These are phyloP conservation scores for Bugula neritina DNA, from an alignment of 2,888 invertebrate genomes.

Conservation along the genomic window DNA sequence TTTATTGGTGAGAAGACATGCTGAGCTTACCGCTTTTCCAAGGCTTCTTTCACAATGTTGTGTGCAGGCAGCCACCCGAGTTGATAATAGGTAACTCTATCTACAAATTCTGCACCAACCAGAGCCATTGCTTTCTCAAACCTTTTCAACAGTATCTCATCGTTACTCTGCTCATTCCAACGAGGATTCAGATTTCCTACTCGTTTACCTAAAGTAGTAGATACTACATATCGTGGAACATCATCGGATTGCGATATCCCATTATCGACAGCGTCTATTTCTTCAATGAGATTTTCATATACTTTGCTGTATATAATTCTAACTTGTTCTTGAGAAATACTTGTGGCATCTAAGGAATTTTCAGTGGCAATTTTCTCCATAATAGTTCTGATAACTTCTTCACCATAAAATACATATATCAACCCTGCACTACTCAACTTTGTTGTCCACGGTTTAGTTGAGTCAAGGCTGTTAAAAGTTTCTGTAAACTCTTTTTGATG, in stretches of 20 bases:
- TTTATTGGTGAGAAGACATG: too few relatives aligned
- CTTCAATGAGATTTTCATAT: constrained; percentile 81
- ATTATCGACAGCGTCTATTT: constrained; percentile 94
- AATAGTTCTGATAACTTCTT: constrained; percentile 58
- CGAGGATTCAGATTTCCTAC: constrained; percentile 73
- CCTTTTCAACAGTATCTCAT: constrained; percentile 54
- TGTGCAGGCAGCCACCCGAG: constrained; percentile 82
- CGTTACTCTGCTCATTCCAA: constrained; percentile 64
- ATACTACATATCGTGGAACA: constrained; percentile 63
- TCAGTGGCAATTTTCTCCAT: constrained; percentile 9
- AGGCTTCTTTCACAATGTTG: constrained; percentile 66
- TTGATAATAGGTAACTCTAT: constrained; percentile 61
- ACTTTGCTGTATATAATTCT: constrained; percentile 58
- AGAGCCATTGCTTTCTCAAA: constrained; percentile 73
- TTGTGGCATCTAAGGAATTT: not conserved
- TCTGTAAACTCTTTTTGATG: constrained; percentile 66
- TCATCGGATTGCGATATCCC: constrained; percentile 77
- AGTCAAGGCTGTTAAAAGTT: constrained; percentile 49
- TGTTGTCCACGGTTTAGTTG: constrained; percentile 48
- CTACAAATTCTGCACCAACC: constrained; percentile 73
- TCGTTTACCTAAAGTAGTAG: constrained; percentile 70
- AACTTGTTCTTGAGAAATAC: not conserved
- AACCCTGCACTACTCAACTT: constrained; percentile 93
- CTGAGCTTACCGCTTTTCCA: constrained; percentile 57
- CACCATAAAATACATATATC: constrained; percentile 82